Evolutionary conservation across 2,797 vertebrate genomes (phyloP).

Genomic region (Threskiornis aethiopicus): DNA sequence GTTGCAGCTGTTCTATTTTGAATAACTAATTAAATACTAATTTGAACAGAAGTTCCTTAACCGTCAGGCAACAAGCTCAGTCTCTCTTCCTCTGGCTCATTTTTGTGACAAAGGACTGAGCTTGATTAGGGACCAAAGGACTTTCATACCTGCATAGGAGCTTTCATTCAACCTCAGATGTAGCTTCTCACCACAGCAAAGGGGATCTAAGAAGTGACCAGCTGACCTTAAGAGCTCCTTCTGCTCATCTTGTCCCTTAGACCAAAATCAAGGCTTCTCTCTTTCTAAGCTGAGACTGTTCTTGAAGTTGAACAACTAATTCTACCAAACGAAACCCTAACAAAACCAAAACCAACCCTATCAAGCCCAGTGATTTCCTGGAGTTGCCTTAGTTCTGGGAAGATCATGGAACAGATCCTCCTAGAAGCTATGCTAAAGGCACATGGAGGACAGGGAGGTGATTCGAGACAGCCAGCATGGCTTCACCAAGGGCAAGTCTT

Average conservation of each 20-base stretch:
- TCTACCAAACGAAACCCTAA: not conserved
- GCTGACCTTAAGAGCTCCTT: not conserved
- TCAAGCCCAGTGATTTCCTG: not conserved
- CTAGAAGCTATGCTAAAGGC: too few species aligned
- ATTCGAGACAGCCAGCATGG: too few species aligned
- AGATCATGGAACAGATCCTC: too few species aligned
- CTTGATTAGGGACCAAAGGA: not conserved
- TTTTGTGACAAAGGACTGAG: not conserved
- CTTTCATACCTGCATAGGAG: not conserved
- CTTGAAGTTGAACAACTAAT: not conserved
- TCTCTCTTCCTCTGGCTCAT: not conserved
- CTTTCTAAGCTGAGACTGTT: not conserved
- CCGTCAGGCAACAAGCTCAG: not conserved
- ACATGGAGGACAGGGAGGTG: too few species aligned
- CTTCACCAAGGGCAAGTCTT: too few species aligned
- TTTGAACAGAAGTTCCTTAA: conserved; percentile 10
- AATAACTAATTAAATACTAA: conserved; percentile 21
- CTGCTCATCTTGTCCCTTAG: not conserved
- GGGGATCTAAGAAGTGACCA: not conserved
- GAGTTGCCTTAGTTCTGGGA: not conserved
- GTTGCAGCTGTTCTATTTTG: not conserved
- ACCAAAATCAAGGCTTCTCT: not conserved
- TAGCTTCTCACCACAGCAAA: not conserved
- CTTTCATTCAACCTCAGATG: not conserved
- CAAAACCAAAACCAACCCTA: not conserved